These are phyloP conservation scores for Tethya wilhelma DNA, from an alignment of 37 sponge, comb jelly and placozoan genomes.

Conservation along the genomic window DNA sequence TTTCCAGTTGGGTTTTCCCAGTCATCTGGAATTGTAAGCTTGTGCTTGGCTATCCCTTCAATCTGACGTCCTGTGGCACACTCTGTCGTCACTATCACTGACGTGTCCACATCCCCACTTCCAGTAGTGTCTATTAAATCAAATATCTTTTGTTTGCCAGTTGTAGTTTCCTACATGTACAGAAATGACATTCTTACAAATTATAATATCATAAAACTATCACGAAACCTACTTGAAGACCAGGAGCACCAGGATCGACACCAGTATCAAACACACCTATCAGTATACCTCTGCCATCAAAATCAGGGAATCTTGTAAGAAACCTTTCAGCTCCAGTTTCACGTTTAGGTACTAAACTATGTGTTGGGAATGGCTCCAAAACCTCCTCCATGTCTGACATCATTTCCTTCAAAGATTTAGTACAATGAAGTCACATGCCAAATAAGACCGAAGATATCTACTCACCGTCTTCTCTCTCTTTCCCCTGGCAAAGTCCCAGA, in stretches of 20 bases:
- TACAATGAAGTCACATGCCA: no score
- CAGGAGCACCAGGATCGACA: slow-evolving; percentile 89
- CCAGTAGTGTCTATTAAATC: slow-evolving; percentile 89
- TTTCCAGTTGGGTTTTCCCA: slow-evolving; percentile 91
- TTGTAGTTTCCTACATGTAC: slow-evolving; percentile 59
- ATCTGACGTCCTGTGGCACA: slow-evolving; percentile 22
- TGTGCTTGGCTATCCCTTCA: slow-evolving; percentile 60
- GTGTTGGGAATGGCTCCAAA: slow-evolving; percentile 62
- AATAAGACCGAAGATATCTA: no score
- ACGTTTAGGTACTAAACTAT: slow-evolving; percentile 81
- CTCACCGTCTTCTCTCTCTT: no score
- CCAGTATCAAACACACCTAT: slow-evolving; percentile 96
- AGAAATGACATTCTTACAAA: background rate
- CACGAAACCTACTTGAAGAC: slow-evolving; percentile 69
- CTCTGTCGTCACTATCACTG: slow-evolving; percentile 20
- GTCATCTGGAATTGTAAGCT: slow-evolving; percentile 65
- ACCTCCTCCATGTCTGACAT: no score
- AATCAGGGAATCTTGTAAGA: slow-evolving; percentile 48
- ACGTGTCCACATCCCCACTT: slow-evolving; percentile 96
- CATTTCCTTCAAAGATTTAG: no score
- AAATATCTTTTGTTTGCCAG: slow-evolving; percentile 84
- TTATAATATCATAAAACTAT: background rate
- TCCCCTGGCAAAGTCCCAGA: no score
- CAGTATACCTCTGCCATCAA: slow-evolving; percentile 80
- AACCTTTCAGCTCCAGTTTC: slow-evolving; percentile 93